Percentiles rank a stretch among this genome's conserved stretches.
phyloP scores from a whole-genome alignment of 2,113 vertebrate genomes.

The Neoarius graeffei region DNA sequence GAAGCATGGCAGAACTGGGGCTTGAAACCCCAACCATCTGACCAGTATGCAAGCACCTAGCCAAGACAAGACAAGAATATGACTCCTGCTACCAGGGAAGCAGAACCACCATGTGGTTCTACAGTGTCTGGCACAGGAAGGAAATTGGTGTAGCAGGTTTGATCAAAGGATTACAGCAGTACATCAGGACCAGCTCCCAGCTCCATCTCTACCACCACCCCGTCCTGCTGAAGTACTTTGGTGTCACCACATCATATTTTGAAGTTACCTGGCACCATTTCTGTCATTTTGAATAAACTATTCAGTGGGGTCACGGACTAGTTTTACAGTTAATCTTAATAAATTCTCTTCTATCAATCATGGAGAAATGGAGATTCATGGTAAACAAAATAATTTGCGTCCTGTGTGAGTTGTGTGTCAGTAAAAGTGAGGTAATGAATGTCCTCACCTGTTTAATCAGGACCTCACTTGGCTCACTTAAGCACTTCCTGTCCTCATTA shows the following conservation, averaged over 20 bases:
- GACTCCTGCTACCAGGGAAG: too few relatives aligned
- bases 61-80: too few relatives aligned
- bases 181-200: background rate
- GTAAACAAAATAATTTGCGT: background rate
- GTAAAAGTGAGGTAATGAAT: background rate
- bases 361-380: background rate
- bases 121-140: too few relatives aligned
- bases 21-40: too few relatives aligned
- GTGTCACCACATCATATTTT: background rate
- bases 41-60: too few relatives aligned
- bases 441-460: slow-evolving; percentile 30
- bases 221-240: too few relatives aligned
- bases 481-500: slow-evolving; percentile 1
- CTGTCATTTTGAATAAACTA: too few relatives aligned
- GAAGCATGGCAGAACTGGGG: too few relatives aligned
- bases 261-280: background rate
- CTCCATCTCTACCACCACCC: background rate
- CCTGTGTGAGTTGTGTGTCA: background rate
- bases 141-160: background rate
- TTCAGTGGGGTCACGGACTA: background rate
- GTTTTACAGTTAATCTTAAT: background rate
- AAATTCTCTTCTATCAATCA: background rate
- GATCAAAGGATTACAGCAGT: too few relatives aligned
- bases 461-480: background rate
- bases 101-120: background rate